Conservation (phyloP, 2,888 invertebrate species). For the Pollenia amentaria region DNA sequence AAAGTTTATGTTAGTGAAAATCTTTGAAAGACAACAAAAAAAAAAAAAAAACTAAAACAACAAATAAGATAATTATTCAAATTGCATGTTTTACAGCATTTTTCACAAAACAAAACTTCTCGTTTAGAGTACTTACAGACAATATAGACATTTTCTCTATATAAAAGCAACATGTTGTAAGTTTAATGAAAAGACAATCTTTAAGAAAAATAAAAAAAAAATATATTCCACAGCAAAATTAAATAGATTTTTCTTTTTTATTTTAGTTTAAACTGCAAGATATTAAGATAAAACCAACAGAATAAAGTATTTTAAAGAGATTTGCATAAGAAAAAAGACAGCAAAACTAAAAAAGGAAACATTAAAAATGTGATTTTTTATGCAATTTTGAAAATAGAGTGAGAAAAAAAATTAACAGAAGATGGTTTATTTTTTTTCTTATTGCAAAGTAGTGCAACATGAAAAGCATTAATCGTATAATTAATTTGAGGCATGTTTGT, state of each 20-base stretch:
- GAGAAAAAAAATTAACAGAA: slow-evolving; percentile 40
- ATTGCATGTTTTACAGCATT: slow-evolving; percentile 84
- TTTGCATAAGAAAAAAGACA: slow-evolving; percentile 63
- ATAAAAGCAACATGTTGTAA: slow-evolving; percentile 58
- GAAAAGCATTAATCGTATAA: slow-evolving; percentile 85
- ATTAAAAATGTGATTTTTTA: slow-evolving; percentile 62
- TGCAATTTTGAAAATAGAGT: slow-evolving; percentile 31
- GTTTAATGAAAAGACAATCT: slow-evolving; percentile 70
- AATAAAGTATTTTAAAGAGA: slow-evolving; percentile 53
- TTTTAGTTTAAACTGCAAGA: slow-evolving; percentile 62
- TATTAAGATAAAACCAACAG: slow-evolving; percentile 69
- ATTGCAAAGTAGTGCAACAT: slow-evolving; percentile 58
- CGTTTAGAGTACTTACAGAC: slow-evolving; percentile 48
- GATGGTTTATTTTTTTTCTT: slow-evolving; percentile 24
- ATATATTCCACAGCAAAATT: slow-evolving; percentile 48
- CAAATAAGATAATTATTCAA: slow-evolving; percentile 81
- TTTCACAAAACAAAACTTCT: slow-evolving; percentile 60
- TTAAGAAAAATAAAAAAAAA: slow-evolving; percentile 31
- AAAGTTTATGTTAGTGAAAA: slow-evolving; percentile 64
- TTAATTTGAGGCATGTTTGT: slow-evolving; percentile 85
- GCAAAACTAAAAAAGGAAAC: slow-evolving; percentile 65
- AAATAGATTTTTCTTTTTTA: slow-evolving; percentile 53
- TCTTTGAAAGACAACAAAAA: slow-evolving; percentile 40
- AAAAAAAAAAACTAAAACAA: slow-evolving; percentile 32
- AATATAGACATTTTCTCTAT: slow-evolving; percentile 23